phyloP scores from a whole-genome alignment of 2,888 invertebrate species.

The Athrips mouffetella region DNA sequence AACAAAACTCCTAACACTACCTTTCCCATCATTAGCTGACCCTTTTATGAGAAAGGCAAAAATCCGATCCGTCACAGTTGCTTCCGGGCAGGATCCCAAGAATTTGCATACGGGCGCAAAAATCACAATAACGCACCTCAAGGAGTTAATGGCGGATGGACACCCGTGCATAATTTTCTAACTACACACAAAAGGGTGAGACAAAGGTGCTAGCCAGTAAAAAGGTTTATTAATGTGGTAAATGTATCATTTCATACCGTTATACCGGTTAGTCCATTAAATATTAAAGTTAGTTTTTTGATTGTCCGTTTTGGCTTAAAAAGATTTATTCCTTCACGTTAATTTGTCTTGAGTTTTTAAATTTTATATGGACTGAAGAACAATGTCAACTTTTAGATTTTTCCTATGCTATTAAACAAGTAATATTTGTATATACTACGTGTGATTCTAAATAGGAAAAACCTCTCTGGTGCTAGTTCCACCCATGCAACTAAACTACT shows the following conservation, averaged over 20 bases:
- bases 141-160: slow-evolving; percentile 71
- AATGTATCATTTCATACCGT: slow-evolving; percentile 63
- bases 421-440: no score
- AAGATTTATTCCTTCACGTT: slow-evolving; percentile 48
- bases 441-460: no score
- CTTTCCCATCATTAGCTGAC: slow-evolving; percentile 49
- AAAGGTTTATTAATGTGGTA: slow-evolving; percentile 68
- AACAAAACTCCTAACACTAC: slow-evolving; percentile 26
- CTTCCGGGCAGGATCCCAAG: slow-evolving; percentile 32
- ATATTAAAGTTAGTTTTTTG: slow-evolving; percentile 35
- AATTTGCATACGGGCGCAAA: slow-evolving; percentile 62
- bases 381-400: no score
- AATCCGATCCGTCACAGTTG: slow-evolving; percentile 66
- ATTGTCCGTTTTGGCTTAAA: slow-evolving; percentile 28
- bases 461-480: no score
- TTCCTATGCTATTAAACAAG: no score
- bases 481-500: no score
- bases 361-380: slow-evolving; percentile 4
- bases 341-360: not conserved
- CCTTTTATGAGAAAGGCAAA: slow-evolving; percentile 50
- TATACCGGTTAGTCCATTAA: slow-evolving; percentile 58
- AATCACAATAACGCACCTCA: slow-evolving; percentile 62
- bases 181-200: slow-evolving; percentile 61
- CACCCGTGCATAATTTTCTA: slow-evolving; percentile 60
- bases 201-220: slow-evolving; percentile 57